These are phyloP conservation scores for Anguilla megastoma DNA, from an alignment of 2,797 vertebrate species.

Conservation along the genomic window DNA sequence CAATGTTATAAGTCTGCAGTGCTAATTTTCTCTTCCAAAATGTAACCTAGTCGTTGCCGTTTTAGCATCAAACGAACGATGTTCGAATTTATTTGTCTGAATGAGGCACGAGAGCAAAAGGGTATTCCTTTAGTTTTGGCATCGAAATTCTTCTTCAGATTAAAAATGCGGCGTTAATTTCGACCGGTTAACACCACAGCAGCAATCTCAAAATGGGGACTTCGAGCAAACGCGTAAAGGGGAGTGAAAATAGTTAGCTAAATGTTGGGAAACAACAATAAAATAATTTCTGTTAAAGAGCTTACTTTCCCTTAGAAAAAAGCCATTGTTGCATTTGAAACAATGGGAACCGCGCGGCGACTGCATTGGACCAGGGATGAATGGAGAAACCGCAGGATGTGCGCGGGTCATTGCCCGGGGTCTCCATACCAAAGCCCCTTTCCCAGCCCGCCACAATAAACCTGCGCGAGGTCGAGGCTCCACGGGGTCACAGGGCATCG, in stretches of 20 bases:
- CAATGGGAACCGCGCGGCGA: constrained; percentile 91
- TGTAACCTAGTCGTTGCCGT: background rate
- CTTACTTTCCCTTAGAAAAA: constrained; percentile 79
- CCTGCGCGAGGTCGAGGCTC: constrained; percentile 84
- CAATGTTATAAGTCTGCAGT: background rate
- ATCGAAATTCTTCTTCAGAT: background rate
- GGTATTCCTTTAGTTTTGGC: background rate
- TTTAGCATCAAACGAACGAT: background rate
- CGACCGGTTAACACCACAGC: background rate
- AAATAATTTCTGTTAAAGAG: constrained; percentile 76
- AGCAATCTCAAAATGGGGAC: background rate
- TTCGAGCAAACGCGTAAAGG: background rate
- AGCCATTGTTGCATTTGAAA: constrained; percentile 90
- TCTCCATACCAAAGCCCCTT: constrained; percentile 90
- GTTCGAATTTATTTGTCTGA: background rate
- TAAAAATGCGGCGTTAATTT: background rate
- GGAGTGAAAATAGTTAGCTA: constrained; percentile 53
- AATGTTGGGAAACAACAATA: constrained; percentile 65
- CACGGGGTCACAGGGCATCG: constrained; percentile 90
- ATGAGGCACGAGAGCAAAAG: background rate
- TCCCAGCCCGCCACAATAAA: constrained; percentile 94
- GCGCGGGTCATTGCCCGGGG: constrained; percentile 94
- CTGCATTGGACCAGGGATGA: constrained; percentile 88
- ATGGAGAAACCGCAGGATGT: constrained; percentile 86
- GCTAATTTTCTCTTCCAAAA: background rate